Evolutionary conservation across 2,888 invertebrate genomes (phyloP).

Genomic region (Synanthedon tipuliformis): DNA sequence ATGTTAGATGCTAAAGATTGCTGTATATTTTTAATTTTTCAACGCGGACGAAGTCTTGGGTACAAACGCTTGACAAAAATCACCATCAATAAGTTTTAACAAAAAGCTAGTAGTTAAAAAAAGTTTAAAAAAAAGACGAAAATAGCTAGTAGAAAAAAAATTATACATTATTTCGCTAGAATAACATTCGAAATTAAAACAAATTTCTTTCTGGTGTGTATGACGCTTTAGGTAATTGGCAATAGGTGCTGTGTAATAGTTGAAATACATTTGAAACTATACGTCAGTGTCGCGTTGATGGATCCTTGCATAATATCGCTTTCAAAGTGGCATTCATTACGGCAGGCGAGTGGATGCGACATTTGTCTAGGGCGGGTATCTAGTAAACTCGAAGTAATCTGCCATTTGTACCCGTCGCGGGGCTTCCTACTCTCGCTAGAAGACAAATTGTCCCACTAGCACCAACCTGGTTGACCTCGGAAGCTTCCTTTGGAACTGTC

Average conservation of each 20-base stretch:
- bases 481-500: constrained; percentile 3
- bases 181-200: no score
- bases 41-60: no score
- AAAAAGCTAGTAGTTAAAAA: no score
- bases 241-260: background rate
- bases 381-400: constrained; percentile 46
- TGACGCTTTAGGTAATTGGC: background rate
- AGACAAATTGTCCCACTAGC: constrained; percentile 33
- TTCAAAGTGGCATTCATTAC: constrained; percentile 39
- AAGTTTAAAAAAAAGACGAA: no score
- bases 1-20: no score
- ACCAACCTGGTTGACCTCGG: constrained; percentile 17
- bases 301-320: constrained; percentile 33
- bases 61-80: no score
- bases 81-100: no score
- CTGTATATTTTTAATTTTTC: no score
- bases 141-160: no score
- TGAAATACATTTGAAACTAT: constrained; percentile 22
- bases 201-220: no score
- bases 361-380: constrained; percentile 27
- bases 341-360: constrained; percentile 23
- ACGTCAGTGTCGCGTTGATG: constrained; percentile 22
- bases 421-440: constrained; percentile 25
- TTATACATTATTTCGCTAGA: no score
- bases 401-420: constrained; percentile 45